Base-by-base conservation (phyloP, 2,113 vertebrate genomes). In the Montifringilla adamsi region DNA sequence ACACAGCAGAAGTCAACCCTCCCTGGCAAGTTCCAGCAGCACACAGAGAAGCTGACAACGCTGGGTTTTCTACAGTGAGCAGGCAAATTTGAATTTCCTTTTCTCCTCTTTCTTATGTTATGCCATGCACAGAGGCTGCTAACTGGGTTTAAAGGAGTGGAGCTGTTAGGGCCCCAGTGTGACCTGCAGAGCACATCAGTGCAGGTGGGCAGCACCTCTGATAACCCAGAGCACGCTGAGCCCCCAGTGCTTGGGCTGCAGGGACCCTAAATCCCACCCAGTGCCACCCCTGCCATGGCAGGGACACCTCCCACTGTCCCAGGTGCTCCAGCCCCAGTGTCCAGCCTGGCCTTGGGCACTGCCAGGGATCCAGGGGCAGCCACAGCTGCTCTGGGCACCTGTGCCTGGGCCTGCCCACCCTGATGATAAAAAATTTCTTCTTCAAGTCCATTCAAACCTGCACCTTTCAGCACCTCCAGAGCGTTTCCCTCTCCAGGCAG, bases 1-100 rank as follows among this genome's bases (percentile, higher is more conserved):
- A 88, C 18, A 76, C 59, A 50, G 55, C 41, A 59, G 9, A 76
- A 93, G 58, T 35, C 93, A 94, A 27, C 66, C 72, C 80, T 27
- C 80, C 79, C 81, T 93, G 93, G 84, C 90, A 95, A 15, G 43
- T 82, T 91, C 44, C 78, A 93, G 72, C 83, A 92, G 58, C 37
- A n/a, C 39, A 10, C 53, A 41, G 60, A 87, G 43, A 21, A 59
- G 63, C n/a, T 88, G 93, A 88, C 86, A 94, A 7, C 0, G 3
- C 67, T 39, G 84, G 83, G 89, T 93, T 97, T 97, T 94, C 96
- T 92, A 22, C 79, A 78, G 52, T 1, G 6, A 94, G 60, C 88
- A 96, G 84, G 75, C 28, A 74, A 47, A 88, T 80, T 17, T 69
- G 67, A 44, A 78, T 78, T 87, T 24, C 10, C 58, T 88, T 59